These are phyloP conservation scores for Tuta absoluta DNA, from an alignment of 2,888 invertebrate species.

Conservation along the genomic window DNA sequence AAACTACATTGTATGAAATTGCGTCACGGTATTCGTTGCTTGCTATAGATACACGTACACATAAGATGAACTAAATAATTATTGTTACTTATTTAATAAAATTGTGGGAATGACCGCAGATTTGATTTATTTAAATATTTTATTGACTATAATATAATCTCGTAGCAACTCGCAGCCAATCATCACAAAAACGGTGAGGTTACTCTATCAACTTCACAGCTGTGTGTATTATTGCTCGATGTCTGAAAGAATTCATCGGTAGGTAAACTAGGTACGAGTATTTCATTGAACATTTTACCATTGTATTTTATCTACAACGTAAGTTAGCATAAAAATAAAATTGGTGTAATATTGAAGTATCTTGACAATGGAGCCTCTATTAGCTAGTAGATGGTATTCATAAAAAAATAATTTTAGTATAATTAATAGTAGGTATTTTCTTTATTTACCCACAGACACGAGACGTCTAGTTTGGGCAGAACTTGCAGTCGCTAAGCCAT, in stretches of 20 bases:
- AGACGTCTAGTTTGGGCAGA: neutral
- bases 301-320: too few relatives aligned
- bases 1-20: slow-evolving; percentile 3
- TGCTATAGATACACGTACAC: neutral
- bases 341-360: neutral
- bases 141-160: neutral
- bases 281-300: slow-evolving; percentile 1
- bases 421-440: neutral
- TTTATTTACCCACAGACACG: neutral
- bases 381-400: too few relatives aligned
- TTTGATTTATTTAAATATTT: neutral
- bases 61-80: too few relatives aligned
- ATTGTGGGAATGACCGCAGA: neutral
- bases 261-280: neutral
- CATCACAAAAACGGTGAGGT: neutral
- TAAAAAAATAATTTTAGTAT: too few relatives aligned
- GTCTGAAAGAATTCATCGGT: slow-evolving; percentile 10
- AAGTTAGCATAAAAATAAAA: too few relatives aligned
- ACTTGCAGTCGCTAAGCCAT: neutral
- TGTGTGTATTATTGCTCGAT: slow-evolving; percentile 13
- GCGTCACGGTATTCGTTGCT: neutral
- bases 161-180: neutral
- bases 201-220: neutral
- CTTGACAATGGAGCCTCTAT: too few relatives aligned
- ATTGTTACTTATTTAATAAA: too few relatives aligned